Evolutionary conservation across 2,797 vertebrate genomes (phyloP), one percentile per base, ranked within the genome.

Genomic region (Buphagus erythrorhynchus): DNA sequence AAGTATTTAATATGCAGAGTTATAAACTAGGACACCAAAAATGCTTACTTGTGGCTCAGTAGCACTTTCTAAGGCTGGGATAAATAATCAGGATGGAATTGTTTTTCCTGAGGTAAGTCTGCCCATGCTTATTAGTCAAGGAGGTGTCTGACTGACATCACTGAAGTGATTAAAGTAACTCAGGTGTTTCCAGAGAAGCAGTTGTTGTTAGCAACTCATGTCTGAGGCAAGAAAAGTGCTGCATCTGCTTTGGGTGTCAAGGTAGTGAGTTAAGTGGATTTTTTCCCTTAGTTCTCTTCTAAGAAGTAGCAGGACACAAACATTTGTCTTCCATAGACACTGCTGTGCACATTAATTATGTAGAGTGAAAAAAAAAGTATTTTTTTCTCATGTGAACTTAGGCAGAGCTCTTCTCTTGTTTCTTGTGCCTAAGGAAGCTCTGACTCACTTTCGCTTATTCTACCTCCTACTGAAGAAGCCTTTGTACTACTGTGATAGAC

Each of bases 331-430:
- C 17, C 1, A 5, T 5, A 54, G 29, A 26, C 0, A 3, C 2
- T n/a, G 10, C 5, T 49, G 10, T 46, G 9, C 33, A 26, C 0
- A 0, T 57, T 33, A 59, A 43, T 12, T 21, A 49, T 1, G 7
- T 3, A 46, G 25, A 69, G 9, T 24, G 25, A 7, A 55, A 58
- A 75, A 59, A 16, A 31, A 29, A 4, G 4, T 5, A 1, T 5
- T 58, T 67, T 78, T 86, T 55, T 18, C 24, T 25, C 1, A 24
- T 31, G 5, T 24, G 14, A 63, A 7, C 5, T 82, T 17, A 17
- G 10, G 14, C 31, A 67, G 38, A 63, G 8, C 0, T 72, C 5
- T 1, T 26, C 3, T 45, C 28, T 62, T 2, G 0, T 17, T 6
- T 69, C 20, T 59, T 2, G 0, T 19, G 14, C 6, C 2, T 52